Evolutionary conservation across 2,113 vertebrate genomes (phyloP), one percentile per base, ranked within the genome.

Genomic region (Varanus salvator): DNA sequence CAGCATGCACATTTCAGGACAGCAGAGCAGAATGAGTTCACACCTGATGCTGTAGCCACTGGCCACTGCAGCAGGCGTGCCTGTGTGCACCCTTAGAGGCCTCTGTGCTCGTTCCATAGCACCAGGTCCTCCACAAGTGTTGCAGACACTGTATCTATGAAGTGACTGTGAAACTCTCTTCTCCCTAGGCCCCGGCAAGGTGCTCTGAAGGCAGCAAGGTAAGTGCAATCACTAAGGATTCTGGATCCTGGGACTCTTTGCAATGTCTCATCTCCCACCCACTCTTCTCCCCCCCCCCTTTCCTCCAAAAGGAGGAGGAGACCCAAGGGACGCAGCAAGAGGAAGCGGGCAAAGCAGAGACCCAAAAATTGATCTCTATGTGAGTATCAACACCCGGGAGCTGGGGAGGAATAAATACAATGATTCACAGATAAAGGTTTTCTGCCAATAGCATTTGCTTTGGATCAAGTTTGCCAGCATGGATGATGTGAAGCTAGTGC

Each of bases 361-460:
- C 92, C 92, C 94, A 97, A 95, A 96, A 96, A 95, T 96, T 97
- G 96, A 96, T 93, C 92, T 95, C 97, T 97, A 95, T 96, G 97
- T 97, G 94, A 85, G 87, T 90, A 80, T 84, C 83, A 87, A 93
- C 90, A 85, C 80, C 74, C 88, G 89, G 90, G 90, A 89, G 81
- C 87, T 69, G 91, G 6, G 50, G 76, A 93, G 80, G 90, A 92
- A n/a, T 11, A 29, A 71, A 50, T 34, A 23, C 0, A n/a, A 34
- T 31, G n/a, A 25, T 27, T 83, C 68, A 60, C 48, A 76, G 77
- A 50, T 76, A 31, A 89, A 48, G 64, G 5, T n/a, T 77, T 85
- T 54, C 57, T 21, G 6, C 60, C 83, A 54, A 44, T 27, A 80
- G 27, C 54, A 25, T 5, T 64, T 80, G 50, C 52, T 88, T 82